Base-by-base conservation (phyloP, 2,797 vertebrate genomes). In the Gymnopithys bicolor region DNA sequence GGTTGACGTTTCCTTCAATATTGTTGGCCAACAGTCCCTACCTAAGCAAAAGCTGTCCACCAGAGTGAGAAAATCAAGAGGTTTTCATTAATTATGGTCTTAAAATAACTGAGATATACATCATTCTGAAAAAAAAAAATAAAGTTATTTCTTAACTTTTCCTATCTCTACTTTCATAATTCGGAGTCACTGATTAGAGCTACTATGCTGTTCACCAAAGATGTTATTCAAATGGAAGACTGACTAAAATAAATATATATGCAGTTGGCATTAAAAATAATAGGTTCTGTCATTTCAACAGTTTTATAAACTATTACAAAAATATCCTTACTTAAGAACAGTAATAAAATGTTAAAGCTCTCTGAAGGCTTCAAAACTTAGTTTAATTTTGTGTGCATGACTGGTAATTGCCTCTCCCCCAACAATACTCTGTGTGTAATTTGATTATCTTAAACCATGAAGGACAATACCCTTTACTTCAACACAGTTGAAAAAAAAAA, bases 371-470 rank as follows among this genome's bases (percentile, higher is more conserved):
- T 87, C 74, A 82, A 87, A 96, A 91, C 33, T 89, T 87, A 48
- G 62, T 86, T 96, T 92, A 95, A 93, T 91, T 90, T 25, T 87
- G 43, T 81, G 83, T 90, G 76, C 68, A 55, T 90, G 83, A 86
- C 53, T 87, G 70, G 58, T 91, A 91, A 96, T 91, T 94, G 49
- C 52, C 94, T 78, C 32, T 53, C 64, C 41, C 28, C 32, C 19
- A 56, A 13, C 10, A 84, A 92, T 51, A 66, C 15, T n/a, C 22
- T 62, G 32, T 30, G 13, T 70, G 58, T 92, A 94, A 95, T 91
- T 93, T 92, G 75, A 94, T 97, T 92, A 95, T 90, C 46, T 80
- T 83, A 84, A 88, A 79, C 88, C 64, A 90, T 94, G 89, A 97
- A 95, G 90, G 80, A 85, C 80, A 88, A 33, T 79, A 96, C 90